These are phyloP conservation scores for Lycia hirtaria DNA, from an alignment of 2,888 invertebrate species.

Conservation along the genomic window DNA sequence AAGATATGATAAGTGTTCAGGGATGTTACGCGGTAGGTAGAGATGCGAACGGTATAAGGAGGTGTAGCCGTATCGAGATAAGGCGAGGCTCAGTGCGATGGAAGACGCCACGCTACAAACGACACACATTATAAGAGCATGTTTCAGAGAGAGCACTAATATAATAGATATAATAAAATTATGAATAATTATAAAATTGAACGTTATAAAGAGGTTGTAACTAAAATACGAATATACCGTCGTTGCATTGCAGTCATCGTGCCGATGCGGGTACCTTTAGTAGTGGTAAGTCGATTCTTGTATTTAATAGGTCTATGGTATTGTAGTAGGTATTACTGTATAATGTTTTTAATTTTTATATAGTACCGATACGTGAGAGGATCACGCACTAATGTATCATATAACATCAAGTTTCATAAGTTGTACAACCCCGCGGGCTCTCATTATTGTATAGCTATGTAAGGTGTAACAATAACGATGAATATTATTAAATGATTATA, in stretches of 20 bases:
- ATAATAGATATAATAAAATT: slow-evolving; percentile 70
- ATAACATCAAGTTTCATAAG: slow-evolving; percentile 71
- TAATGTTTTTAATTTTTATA: slow-evolving; percentile 85
- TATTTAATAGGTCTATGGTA: slow-evolving; percentile 81
- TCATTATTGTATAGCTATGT: slow-evolving; percentile 78
- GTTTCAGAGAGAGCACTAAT: slow-evolving; percentile 74
- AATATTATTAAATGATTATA: slow-evolving; percentile 53
- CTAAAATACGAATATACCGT: slow-evolving; percentile 76
- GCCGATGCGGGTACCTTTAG: slow-evolving; percentile 65
- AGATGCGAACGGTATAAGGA: slow-evolving; percentile 5
- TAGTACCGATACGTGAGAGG: slow-evolving; percentile 73
- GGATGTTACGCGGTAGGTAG: background rate
- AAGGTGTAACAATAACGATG: slow-evolving; percentile 72
- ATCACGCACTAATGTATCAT: slow-evolving; percentile 73
- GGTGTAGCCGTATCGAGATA: background rate
- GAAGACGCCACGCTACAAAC: slow-evolving; percentile 20
- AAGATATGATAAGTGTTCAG: slow-evolving; percentile 22
- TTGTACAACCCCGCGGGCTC: slow-evolving; percentile 66
- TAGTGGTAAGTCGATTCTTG: slow-evolving; percentile 81
- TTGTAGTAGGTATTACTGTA: slow-evolving; percentile 79
- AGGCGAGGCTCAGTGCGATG: slow-evolving; percentile 11
- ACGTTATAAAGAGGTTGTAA: slow-evolving; percentile 82
- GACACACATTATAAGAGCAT: slow-evolving; percentile 48
- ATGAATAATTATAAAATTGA: slow-evolving; percentile 71
- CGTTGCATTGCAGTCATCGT: slow-evolving; percentile 63